Base-by-base conservation (phyloP, 2,797 vertebrate genomes). In the Schizopygopsis pylzovi region DNA sequence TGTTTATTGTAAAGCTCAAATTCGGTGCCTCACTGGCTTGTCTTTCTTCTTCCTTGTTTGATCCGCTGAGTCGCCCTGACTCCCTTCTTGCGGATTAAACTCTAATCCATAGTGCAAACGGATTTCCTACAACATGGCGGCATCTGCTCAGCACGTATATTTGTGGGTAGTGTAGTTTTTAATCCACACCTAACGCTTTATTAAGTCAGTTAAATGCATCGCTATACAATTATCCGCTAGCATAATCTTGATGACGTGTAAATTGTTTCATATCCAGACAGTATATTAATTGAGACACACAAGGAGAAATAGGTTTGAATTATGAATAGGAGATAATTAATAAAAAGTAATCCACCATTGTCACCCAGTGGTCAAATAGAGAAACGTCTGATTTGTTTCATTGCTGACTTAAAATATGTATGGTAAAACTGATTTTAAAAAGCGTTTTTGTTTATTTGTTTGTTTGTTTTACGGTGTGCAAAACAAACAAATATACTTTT, bases 71-170 rank as follows among this genome's bases (percentile, higher is more conserved):
- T 92, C 92, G 92, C 90, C 89, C 92, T 90, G 92, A 92, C 92
- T 90, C 90, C 47, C 81, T 86, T 90, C 93, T 87, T 92, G 92
- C 90, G 93, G 95, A 96, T 96, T 96, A 96, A 94, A 94, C 90
- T 89, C 84, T 95, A 95, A 95, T 95, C 95, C 93, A 85, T 18
- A 86, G 92, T 77, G 85, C 92, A 91, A 94, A 59, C 92, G 93
- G 94, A 95, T 96, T 95, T 95, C 95, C 94, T 95, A 94, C 93
- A 95, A 95, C 93, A 94, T 89, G 94, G 93, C 93, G 91, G 86
- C 78, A 45, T 56, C 10, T 80, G 76, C 25, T 49, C 81, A 28
- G 2, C 88, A 91, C 92, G 84, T 79, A 85, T 93, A 72, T 6
- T 86, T 93, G 7, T 95, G 95, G 95, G 95, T 93, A 94, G 78